Evolutionary conservation across 2,797 vertebrate species (phyloP), one percentile per base, ranked within the genome.

Genomic region (Rachycentron canadum): DNA sequence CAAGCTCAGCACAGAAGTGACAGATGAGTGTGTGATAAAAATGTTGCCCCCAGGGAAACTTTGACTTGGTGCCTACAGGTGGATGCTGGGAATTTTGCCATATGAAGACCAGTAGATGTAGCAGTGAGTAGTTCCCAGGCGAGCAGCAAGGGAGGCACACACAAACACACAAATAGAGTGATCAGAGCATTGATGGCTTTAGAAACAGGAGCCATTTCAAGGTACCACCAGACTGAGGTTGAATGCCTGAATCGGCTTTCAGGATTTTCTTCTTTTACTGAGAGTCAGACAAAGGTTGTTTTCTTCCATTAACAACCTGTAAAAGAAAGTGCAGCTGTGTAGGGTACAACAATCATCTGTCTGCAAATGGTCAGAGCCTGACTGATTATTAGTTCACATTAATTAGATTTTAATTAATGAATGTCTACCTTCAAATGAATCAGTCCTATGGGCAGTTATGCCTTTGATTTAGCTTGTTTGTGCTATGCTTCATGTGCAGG

Each of bases 361-460:
- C 63, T 47, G 12, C 14, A 32, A 49, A 63, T 30, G 58, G 62
- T 30, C 56, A 40, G 30, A 56, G 34, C 55, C 53, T 25, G 30
- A 47, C 28, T 28, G 28, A 49, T 59, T 65, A 49, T 64, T 55
- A 26, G 40, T 56, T 62, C 26, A 28, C 56, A 58, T 52, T 36
- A 43, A 53, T 47, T 28, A 32, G 3, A 52, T 25, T 26, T 52
- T 25, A 0, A 5, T 16, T 14, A 25, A 11, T 49, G 9, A 26
- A 6, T 14, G 12, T 25, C 3, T 13, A 13, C 4, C 23, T 13
- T 25, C 11, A 26, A 52, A 50, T 13, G 0, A 25, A 23, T 50
- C 3, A 25, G 5, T 50, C 12, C 23, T 50, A 25, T 50, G 23
- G 12, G 23, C 49, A 50, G 11, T 50, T 50, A 17, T 45, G 17